These are phyloP conservation scores for Biston stratarius DNA, from an alignment of 2,888 invertebrate genomes.

Conservation along the genomic window DNA sequence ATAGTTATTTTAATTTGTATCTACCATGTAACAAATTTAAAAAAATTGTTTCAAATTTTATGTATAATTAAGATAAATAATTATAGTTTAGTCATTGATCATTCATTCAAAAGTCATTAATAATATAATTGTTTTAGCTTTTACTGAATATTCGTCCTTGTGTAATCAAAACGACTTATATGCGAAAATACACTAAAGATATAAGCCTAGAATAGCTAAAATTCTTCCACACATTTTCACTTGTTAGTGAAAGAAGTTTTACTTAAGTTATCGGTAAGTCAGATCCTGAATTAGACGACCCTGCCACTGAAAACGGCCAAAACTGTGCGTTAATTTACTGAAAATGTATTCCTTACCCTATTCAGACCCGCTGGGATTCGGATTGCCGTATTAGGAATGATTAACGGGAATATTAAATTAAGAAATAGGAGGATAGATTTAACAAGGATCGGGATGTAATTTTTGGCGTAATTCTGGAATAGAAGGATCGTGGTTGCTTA, in stretches of 20 bases:
- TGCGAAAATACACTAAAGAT: too few species aligned
- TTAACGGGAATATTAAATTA: slow-evolving; percentile 46
- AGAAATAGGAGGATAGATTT: slow-evolving; percentile 40
- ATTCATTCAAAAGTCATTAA: too few species aligned
- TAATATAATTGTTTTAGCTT: too few species aligned
- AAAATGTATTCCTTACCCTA: slow-evolving; percentile 41
- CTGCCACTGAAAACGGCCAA: slow-evolving; percentile 25
- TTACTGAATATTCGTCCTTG: too few species aligned
- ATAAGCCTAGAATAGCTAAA: not conserved
- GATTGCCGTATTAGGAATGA: slow-evolving; percentile 44
- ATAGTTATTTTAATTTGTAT: too few species aligned
- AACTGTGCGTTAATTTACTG: slow-evolving; percentile 41
- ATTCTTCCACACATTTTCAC: not conserved
- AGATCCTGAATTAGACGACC: slow-evolving; percentile 19
- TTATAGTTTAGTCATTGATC: too few species aligned
- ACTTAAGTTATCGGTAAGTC: slow-evolving; percentile 11
- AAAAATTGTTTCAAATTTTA: too few species aligned
- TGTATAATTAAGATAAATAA: too few species aligned
- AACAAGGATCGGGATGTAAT: slow-evolving; percentile 41
- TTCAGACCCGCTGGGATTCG: slow-evolving; percentile 31
- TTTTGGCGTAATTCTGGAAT: slow-evolving; percentile 34
- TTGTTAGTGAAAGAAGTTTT: not conserved
- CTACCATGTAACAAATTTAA: too few species aligned
- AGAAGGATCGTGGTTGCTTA: slow-evolving; percentile 1
- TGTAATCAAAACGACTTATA: too few species aligned